Conservation (phyloP, 2,888 invertebrate species). For the Drosophila peninsularis region DNA sequence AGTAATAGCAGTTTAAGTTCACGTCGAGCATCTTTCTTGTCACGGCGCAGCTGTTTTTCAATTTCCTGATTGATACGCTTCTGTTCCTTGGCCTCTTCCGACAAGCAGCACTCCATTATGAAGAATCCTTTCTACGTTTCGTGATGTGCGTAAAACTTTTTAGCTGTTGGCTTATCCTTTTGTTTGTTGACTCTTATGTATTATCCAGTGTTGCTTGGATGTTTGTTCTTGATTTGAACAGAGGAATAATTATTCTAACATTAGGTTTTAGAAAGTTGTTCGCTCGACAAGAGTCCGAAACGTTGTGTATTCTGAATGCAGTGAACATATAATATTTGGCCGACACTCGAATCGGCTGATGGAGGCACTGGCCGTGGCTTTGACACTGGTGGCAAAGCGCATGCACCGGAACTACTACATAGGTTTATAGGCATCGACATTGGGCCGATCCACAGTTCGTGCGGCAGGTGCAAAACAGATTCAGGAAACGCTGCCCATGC, state of each 20-base stretch:
- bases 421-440: conserved; percentile 40
- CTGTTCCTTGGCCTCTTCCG: conserved; percentile 99
- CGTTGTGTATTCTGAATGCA: conserved; percentile 53
- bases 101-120: conserved; percentile 99
- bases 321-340: conserved; percentile 46
- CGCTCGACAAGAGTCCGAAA: conserved; percentile 48
- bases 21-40: conserved; percentile 99
- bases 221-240: not conserved
- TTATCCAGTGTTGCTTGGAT: not conserved
- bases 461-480: conserved; percentile 59
- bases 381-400: conserved; percentile 53
- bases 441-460: conserved; percentile 39
- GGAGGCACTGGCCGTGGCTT: conserved; percentile 47
- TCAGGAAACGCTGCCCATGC: conserved; percentile 49
- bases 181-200: not conserved
- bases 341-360: conserved; percentile 8
- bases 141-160: conserved; percentile 30
- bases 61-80: conserved; percentile 99
- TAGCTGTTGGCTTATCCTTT: not conserved
- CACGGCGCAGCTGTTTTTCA: conserved; percentile 99
- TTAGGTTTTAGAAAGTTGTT: conserved; percentile 42
- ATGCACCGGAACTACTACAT: conserved; percentile 32
- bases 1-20: conserved; percentile 97
- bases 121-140: conserved; percentile 21
- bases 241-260: not conserved